Conservation (phyloP, 2,797 vertebrate genomes). For the Cossypha dichroa region DNA sequence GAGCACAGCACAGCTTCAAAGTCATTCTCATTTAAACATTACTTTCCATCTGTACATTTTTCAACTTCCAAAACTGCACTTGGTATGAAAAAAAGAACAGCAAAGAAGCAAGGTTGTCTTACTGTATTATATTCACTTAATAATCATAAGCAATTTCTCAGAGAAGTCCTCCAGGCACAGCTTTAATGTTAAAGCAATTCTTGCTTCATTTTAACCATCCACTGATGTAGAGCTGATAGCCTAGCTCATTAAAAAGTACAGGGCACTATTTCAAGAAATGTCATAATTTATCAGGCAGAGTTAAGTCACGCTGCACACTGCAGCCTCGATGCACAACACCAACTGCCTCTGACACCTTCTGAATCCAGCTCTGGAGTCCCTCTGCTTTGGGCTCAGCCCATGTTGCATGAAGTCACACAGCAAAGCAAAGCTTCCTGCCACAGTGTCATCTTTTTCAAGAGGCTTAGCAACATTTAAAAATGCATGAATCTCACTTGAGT, state of each 20-base stretch:
- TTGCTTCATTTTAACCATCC: constrained; percentile 31
- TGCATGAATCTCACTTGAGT: neutral
- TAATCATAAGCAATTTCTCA: constrained; percentile 38
- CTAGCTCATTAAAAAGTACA: constrained; percentile 33
- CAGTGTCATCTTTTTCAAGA: neutral
- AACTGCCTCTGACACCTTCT: neutral
- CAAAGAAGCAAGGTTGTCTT: constrained; percentile 1
- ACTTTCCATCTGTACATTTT: neutral
- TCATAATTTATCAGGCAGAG: neutral
- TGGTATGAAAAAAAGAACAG: neutral
- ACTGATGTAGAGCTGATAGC: constrained; percentile 23
- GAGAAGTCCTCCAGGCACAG: constrained; percentile 45
- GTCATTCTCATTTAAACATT: neutral
- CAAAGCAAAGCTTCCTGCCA: neutral
- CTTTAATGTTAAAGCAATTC: constrained; percentile 37
- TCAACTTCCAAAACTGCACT: neutral
- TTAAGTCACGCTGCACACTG: neutral
- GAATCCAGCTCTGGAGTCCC: neutral
- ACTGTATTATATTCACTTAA: neutral
- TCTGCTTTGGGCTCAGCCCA: neutral
- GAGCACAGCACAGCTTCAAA: neutral
- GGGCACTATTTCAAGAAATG: neutral
- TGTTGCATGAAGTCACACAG: neutral
- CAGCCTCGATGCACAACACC: neutral
- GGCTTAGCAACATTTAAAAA: neutral